Evolutionary conservation across 2,113 vertebrate species (phyloP), one percentile per base, ranked within the genome.

Genomic region (Phrynosoma blainvillii): DNA sequence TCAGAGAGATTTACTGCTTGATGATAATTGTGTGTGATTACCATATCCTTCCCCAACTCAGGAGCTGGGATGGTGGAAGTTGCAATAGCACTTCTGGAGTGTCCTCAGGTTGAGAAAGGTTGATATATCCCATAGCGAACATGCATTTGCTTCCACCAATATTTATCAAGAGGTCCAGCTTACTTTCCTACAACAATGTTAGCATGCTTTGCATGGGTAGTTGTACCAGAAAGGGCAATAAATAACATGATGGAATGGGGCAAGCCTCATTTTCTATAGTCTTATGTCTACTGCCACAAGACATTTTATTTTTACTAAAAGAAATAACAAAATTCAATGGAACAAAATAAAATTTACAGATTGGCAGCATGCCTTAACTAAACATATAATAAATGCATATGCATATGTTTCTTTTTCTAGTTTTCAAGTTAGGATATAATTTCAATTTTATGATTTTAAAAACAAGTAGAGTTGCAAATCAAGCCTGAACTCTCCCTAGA

Each of bases 401-500:
- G 13, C 12, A 62, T 62, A 62, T 18, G 14, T 62, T 62, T 62
- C 13, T 16, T 62, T 62, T 62, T 62, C 59, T 14, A 62, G 59
- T 12, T 18, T 62, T 16, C 59, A 62, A 62, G 59, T 62, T 62
- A 62, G 18, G 59, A 62, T 62, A 13, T 62, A 12, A 62, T 16
- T 62, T 12, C 13, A 62, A 18, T 62, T 18, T 62, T 62, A 62
- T 18, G 4, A 62, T 66, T 59, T 83, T 85, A 74, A 90, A 89
- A 82, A 88, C 82, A 82, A 42, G 91, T 32, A 79, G 90, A 87
- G 47, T 47, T 47, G 47, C 4, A 47, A 47, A 47, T 47, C 47
- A 47, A 47, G 47, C 47, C 7, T 47, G 47, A 47, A 47, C 5
- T 47, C 47, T 47, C 47, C 47, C 47, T 47, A 47, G 47, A 47